phyloP scores from a whole-genome alignment of 2,888 invertebrate species.

The Coelopa pilipes region DNA sequence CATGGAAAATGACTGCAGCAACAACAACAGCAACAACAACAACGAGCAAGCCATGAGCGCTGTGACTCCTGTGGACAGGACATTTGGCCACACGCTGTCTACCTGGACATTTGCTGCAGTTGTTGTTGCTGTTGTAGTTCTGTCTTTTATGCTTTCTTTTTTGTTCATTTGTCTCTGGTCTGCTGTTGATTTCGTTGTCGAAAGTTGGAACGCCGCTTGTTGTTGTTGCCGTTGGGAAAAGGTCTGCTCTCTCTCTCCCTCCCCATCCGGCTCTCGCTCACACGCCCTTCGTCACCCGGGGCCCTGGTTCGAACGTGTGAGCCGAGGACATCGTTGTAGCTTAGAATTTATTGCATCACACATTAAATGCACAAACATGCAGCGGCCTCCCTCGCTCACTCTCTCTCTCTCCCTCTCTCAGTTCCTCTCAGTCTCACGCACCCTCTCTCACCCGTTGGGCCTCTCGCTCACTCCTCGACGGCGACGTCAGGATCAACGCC shows the following conservation, averaged over 20 bases:
- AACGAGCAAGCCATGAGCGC: conserved; percentile 14
- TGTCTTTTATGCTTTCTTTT: background rate
- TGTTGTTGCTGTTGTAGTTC: background rate
- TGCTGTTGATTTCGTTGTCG: background rate
- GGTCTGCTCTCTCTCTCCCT: background rate
- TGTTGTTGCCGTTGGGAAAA: conserved; percentile 24
- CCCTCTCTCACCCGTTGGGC: too few relatives aligned
- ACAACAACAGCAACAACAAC: background rate
- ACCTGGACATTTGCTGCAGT: background rate
- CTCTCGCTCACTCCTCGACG: background rate
- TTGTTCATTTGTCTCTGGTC: background rate
- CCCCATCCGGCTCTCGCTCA: too few relatives aligned
- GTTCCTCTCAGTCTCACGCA: too few relatives aligned
- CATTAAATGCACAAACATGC: conserved; percentile 22
- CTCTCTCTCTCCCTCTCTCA: too few relatives aligned
- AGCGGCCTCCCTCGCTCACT: background rate
- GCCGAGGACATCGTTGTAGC: conserved; percentile 23
- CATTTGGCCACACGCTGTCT: background rate
- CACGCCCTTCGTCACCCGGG: background rate
- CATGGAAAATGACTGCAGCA: conserved; percentile 38
- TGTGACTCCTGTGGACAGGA: conserved; percentile 11
- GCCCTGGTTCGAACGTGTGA: conserved; percentile 10
- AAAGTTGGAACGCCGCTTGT: conserved; percentile 28
- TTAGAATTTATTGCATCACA: conserved; percentile 33
- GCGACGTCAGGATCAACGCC: background rate